Base-by-base conservation (phyloP, 2,888 invertebrate species). In the Harpagoxenus sublaevis region DNA sequence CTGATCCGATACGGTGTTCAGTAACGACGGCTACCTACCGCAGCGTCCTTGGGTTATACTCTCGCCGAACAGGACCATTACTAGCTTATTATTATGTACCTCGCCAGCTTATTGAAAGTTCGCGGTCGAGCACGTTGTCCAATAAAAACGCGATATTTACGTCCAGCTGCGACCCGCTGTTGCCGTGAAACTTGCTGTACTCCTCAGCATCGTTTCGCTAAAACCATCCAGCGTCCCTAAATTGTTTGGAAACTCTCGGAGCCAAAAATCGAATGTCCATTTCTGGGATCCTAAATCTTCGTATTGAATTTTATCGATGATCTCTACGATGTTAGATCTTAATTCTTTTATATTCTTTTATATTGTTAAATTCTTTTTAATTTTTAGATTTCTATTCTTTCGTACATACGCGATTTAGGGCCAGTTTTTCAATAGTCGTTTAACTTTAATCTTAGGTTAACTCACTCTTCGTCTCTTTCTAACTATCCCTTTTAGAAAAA, bases 11-110 rank as follows among this genome's bases (percentile, higher is more conserved):
- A 93, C 88, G 91, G 89, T 88, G 85, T 88, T 90, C 92, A 91
- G 91, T 93, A 92, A 92, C 91, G 87, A 87, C 78, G 86, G 87
- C 91, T 92, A 93, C 93, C 93, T 93, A 93, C 93, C 93, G 93
- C 93, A 93, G 93, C 90, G 93, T 53, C 66, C 83, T 79, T 82
- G 85, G 88, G 88, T 90, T 90, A 89, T 90, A 85, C 88, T 83
- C 84, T 57, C 23, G 62, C 81, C 82, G 85, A 60, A 71, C 84
- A 73, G 84, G 83, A 90, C 87, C 91, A 90, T 92, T 90, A 91
- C 87, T 85, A 87, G 88, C 88, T 89, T 90, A 91, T 91, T 91
- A 90, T 91, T 88, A 88, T 86, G 88, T 87, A 88, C 90, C 85
- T 87, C 81, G 60, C 70, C 84, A 88, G 88, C 87, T 88, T 91